Base-by-base conservation (phyloP, 2,113 vertebrate genomes). In the Delphinapterus leucas region DNA sequence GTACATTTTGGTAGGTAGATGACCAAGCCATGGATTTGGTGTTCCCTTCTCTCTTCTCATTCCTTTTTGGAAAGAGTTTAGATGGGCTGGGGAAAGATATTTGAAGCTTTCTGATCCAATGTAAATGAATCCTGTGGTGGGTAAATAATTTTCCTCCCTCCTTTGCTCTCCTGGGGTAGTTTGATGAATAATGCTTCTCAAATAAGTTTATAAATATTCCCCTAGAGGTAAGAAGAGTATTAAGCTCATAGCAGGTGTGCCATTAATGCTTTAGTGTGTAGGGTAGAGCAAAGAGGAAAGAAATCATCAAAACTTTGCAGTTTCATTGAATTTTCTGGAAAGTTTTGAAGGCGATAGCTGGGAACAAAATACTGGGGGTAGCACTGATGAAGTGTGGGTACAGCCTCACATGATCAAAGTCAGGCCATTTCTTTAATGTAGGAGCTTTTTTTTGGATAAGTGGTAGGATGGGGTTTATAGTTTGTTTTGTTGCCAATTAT, bases 101-200 rank as follows among this genome's bases (percentile, higher is more conserved):
- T 88, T 92, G 92, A 96, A 90, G 93, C 44, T 95, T 95, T 97
- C 86, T 90, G 96, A 88, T 98, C 97, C 97, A 97, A 96, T 53
- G 92, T 98, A 97, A 98, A 98, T 97, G 98, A 96, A 90, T 71
- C 97, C 93, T 93, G 97, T 87, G 90, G 96, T 97, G 93, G 92
- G 87, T 96, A 97, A 97, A 97, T 93, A 96, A 89, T 91, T 97
- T 96, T 84, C 93, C 88, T 95, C 94, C 89, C 79, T 95, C 79
- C 87, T 93, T 93, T 97, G 79, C 88, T 96, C 93, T 96, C 83
- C 84, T 93, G 86, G 93, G 93, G 83, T 85, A 97, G 95, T 97
- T 25, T 93, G 94, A 97, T 95, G 97, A 97, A 95, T 97, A 97
- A 97, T 96, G 80, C 74, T 96, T 96, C 96, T 96, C 96, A 96